Evolutionary conservation across 2,113 vertebrate genomes (phyloP), one percentile per base, ranked within the genome.

Genomic region (Hippoglossus stenolepis): DNA sequence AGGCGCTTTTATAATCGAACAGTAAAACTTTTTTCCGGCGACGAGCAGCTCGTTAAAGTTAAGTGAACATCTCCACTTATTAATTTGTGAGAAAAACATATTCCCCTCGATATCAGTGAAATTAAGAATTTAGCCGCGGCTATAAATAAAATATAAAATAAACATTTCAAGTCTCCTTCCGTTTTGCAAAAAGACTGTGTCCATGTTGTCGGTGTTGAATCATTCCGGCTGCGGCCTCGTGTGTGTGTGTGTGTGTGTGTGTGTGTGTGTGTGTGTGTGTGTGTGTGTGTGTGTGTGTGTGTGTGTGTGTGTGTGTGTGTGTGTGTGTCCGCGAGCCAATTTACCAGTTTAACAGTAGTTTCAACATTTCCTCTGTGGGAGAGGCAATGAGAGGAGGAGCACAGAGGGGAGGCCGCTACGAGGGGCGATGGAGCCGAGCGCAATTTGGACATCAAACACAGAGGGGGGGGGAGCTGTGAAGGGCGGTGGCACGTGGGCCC

Each of bases 401-500:
- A 49, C 45, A 49, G 45, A 17, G 45, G 45, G n/a, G 61, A 17
- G n/a, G n/a, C 14, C 5, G 58, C 58, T 5, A 31, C 11, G 2
- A 63, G 51, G 51, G 73, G 78, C 83, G 53, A 83, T 84, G 86
- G 87, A 83, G 84, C 86, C 70, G 62, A 83, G 74, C 83, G 89
- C 87, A 87, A 90, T 90, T 85, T 91, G 90, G 88, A 91, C 86
- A 85, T 93, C 89, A 91, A 93, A 91, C 86, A 78, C 49, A 45
- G 78, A 61, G 71, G 77, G 49, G 28, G 71, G 77, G 49, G 26
- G 80, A 77, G 81, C 81, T 79, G 85, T 84, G 75, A 67, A 31
- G 66, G 84, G 82, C 70, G 76, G 87, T 66, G 75, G 85, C 83
- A 88, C 77, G 86, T 80, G 84, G 83, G 87, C 82, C 5, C 65